These are phyloP conservation scores for Oreochromis spilurus DNA, from an alignment of 2,113 vertebrate species.

Conservation along the genomic window DNA sequence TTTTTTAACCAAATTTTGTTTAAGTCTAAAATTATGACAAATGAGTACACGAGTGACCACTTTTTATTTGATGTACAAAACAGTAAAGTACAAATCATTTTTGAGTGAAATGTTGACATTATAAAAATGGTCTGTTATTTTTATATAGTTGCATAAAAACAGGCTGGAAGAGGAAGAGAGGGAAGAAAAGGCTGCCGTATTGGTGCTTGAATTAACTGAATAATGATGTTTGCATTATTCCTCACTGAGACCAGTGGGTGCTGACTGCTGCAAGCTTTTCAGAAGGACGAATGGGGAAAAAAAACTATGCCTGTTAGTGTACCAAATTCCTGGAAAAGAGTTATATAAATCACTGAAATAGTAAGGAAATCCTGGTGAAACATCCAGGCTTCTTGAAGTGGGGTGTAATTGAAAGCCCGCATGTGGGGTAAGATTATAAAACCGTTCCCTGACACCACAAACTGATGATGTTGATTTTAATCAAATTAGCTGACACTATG, in stretches of 20 bases:
- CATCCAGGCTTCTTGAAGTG: not conserved
- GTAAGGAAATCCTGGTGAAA: not conserved
- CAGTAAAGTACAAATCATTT: not conserved
- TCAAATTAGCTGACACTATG: conserved; percentile 32
- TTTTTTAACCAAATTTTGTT: conserved; percentile 1
- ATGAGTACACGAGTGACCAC: not conserved
- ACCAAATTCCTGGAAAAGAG: not conserved
- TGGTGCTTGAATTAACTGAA: not conserved
- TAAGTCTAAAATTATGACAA: not conserved
- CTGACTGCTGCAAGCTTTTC: conserved; percentile 8
- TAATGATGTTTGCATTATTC: conserved; percentile 21
- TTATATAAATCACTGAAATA: not conserved
- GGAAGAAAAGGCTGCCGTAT: not conserved
- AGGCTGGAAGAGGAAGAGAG: not conserved
- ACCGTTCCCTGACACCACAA: conserved; percentile 13
- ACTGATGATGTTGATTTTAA: conserved; percentile 43
- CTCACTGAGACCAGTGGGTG: not conserved
- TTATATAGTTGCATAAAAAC: not conserved
- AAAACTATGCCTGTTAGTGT: not conserved
- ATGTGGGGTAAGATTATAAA: conserved; percentile 5
- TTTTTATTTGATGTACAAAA: not conserved
- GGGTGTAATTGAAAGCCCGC: conserved; percentile 18
- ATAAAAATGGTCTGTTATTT: not conserved
- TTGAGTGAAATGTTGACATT: not conserved
- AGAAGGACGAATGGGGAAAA: not conserved